Evolutionary conservation across 2,113 vertebrate genomes (phyloP).

Genomic region (Colossoma macropomum): DNA sequence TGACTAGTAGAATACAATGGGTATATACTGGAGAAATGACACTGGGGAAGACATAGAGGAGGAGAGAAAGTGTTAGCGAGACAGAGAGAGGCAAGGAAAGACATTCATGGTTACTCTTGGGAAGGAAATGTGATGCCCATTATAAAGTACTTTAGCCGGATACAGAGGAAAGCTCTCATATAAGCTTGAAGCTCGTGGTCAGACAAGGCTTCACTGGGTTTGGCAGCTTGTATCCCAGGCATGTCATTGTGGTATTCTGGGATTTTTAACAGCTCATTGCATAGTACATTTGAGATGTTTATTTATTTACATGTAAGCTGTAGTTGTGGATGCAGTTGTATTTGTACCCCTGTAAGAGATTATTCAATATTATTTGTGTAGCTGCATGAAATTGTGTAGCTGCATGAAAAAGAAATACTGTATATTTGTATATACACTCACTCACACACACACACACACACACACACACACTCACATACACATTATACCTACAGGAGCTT

Average conservation of each 20-base stretch:
- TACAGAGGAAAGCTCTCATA: conserved; percentile 35
- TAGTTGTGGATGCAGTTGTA: too few species aligned
- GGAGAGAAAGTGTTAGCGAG: neutral
- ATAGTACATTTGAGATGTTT: neutral
- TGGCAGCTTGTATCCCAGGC: neutral
- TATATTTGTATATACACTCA: too few species aligned
- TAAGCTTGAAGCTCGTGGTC: conserved; percentile 3
- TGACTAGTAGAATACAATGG: neutral
- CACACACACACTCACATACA: too few species aligned
- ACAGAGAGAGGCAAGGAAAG: neutral
- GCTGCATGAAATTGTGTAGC: too few species aligned
- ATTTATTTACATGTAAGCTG: too few species aligned
- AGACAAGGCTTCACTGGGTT: neutral
- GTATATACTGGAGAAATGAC: neutral
- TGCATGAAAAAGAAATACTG: too few species aligned
- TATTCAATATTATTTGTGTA: too few species aligned
- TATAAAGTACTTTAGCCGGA: conserved; percentile 25
- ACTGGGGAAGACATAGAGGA: neutral
- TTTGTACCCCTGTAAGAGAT: too few species aligned
- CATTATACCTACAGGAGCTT: too few species aligned
- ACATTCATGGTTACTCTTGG: conserved; percentile 1
- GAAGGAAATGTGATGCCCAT: conserved; percentile 41
- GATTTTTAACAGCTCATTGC: too few species aligned
- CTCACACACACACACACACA: too few species aligned
- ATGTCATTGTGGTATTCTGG: too few species aligned